These are phyloP conservation scores for Trachelus troglodyta DNA, from an alignment of 2,888 invertebrate species.

Conservation along the genomic window DNA sequence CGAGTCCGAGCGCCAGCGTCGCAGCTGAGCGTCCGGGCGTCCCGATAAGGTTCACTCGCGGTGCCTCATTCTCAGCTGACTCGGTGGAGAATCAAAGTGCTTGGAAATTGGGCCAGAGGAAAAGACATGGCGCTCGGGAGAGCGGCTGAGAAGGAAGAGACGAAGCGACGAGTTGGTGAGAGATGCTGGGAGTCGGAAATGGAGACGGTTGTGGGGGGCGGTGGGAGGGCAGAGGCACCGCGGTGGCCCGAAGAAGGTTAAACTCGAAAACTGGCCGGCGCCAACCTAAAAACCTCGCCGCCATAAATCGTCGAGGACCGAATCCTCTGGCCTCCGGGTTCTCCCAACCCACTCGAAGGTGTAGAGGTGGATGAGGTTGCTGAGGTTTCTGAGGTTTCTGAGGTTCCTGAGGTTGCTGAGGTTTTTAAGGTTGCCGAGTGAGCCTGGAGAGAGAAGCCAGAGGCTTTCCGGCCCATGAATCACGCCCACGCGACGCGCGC, in stretches of 20 bases:
- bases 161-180: neutral
- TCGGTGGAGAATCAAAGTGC: slow-evolving; percentile 1
- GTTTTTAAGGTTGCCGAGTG: slow-evolving; percentile 27
- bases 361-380: slow-evolving; percentile 23
- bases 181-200: no score
- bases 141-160: slow-evolving; percentile 10
- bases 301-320: slow-evolving; percentile 32
- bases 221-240: slow-evolving; percentile 22
- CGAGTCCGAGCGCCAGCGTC: neutral
- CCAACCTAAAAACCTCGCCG: slow-evolving; percentile 35
- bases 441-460: slow-evolving; percentile 33
- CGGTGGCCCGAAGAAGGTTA: slow-evolving; percentile 32
- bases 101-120: slow-evolving; percentile 14
- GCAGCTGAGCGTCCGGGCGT: neutral
- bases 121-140: slow-evolving; percentile 8
- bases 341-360: neutral
- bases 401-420: slow-evolving; percentile 22
- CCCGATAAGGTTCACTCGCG: no score
- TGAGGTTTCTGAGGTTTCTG: slow-evolving; percentile 26
- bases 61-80: no score
- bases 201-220: neutral
- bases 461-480: slow-evolving; percentile 55
- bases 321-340: neutral
- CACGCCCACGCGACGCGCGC: slow-evolving; percentile 61
- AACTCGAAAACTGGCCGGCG: slow-evolving; percentile 29